Percentiles rank a stretch among this genome's conserved stretches.
Evolutionary conservation across 2,113 vertebrate species (phyloP).

Genomic region (Alethe diademata): DNA sequence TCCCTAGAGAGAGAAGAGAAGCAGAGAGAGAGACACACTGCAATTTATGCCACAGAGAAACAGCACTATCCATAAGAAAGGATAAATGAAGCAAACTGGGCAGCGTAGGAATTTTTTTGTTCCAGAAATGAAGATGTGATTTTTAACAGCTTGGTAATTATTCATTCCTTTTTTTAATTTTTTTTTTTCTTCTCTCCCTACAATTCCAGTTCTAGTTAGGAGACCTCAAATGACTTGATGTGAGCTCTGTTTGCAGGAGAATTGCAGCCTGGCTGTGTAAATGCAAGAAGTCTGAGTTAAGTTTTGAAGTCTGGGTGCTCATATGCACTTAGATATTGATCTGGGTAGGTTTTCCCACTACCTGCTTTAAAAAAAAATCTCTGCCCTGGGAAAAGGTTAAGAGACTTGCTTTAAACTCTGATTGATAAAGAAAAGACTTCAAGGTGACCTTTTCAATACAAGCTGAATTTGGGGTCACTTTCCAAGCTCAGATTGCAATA

Average conservation of each 20-base stretch:
- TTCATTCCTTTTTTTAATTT: background rate
- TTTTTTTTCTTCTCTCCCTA: background rate
- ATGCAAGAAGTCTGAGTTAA: background rate
- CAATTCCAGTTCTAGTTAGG: background rate
- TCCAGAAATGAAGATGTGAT: background rate
- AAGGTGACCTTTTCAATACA: slow-evolving; percentile 25
- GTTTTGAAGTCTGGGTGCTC: slow-evolving; percentile 1
- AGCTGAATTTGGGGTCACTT: slow-evolving; percentile 8
- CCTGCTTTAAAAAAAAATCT: slow-evolving; percentile 13
- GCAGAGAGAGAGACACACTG: background rate
- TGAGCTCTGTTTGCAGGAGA: background rate
- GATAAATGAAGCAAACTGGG: background rate
- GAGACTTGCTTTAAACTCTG: slow-evolving; percentile 17
- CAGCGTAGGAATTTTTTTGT: background rate
- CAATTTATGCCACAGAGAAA: background rate
- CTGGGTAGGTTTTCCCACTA: background rate
- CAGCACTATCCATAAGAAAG: background rate
- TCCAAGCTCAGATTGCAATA: background rate
- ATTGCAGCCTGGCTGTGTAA: background rate
- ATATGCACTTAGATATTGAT: background rate
- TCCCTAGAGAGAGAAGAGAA: background rate
- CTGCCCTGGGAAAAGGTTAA: slow-evolving; percentile 25
- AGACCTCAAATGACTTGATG: background rate
- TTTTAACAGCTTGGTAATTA: background rate
- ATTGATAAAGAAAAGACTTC: slow-evolving; percentile 40